Evolutionary conservation across 2,888 invertebrate genomes (phyloP).

Genomic region (Aphelenchoides bicaudatus): DNA sequence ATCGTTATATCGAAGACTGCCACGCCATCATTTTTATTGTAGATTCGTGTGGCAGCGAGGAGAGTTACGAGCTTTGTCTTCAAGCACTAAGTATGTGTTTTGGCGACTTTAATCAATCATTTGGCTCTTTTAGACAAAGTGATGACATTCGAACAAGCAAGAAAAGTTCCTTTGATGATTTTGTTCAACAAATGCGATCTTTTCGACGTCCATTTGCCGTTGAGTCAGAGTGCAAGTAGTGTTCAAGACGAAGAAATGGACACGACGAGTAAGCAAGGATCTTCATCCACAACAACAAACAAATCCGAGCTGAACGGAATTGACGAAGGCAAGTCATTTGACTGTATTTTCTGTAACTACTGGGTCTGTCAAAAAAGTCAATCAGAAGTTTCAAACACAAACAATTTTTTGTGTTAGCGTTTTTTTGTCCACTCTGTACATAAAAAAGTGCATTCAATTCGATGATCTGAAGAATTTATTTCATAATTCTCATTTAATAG

Average conservation of each 20-base stretch:
- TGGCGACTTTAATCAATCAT: background rate
- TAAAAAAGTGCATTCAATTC: too few relatives aligned
- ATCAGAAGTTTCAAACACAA: too few relatives aligned
- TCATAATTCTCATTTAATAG: too few relatives aligned
- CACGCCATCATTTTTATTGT: slow-evolving; percentile 55
- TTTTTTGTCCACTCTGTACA: too few relatives aligned
- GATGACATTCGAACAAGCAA: slow-evolving; percentile 44
- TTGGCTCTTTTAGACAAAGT: slow-evolving; percentile 43
- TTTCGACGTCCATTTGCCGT: slow-evolving; percentile 44
- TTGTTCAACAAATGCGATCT: slow-evolving; percentile 55
- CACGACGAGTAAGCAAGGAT: too few relatives aligned
- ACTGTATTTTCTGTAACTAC: too few relatives aligned
- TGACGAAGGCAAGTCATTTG: too few relatives aligned
- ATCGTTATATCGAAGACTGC: slow-evolving; percentile 68
- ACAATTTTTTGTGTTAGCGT: too few relatives aligned
- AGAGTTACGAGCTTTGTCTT: slow-evolving; percentile 42
- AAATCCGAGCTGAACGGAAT: too few relatives aligned
- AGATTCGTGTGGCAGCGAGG: slow-evolving; percentile 37
- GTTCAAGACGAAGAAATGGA: slow-evolving; percentile 6
- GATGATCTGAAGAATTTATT: too few relatives aligned
- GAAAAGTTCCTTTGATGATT: slow-evolving; percentile 47
- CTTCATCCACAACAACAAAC: too few relatives aligned
- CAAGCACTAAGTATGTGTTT: slow-evolving; percentile 44
- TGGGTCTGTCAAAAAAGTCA: too few relatives aligned
- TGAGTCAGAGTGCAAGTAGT: slow-evolving; percentile 9